phyloP scores from a whole-genome alignment of 2,113 vertebrate species.

The Trinectes maculatus region DNA sequence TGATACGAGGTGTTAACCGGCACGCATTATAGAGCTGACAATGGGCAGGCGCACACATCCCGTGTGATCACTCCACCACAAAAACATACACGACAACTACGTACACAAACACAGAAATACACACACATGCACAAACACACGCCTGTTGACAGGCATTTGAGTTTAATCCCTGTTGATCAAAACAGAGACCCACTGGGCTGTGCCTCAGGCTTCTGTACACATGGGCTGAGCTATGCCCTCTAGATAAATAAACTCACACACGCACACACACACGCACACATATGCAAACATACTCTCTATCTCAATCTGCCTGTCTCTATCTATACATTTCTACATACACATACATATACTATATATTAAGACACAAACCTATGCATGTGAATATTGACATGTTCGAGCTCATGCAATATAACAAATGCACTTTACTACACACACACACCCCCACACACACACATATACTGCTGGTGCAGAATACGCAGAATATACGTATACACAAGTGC shows the following conservation, averaged over 20 bases:
- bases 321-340: not conserved
- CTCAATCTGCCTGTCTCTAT: not conserved
- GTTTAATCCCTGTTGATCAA: conserved; percentile 31
- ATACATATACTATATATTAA: not conserved
- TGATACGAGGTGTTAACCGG: conserved; percentile 26
- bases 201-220: conserved; percentile 14
- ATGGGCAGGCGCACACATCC: conserved; percentile 9
- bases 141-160: conserved; percentile 34
- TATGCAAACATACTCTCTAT: not conserved
- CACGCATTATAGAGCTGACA: conserved; percentile 10
- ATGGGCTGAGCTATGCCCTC: conserved; percentile 6
- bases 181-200: not conserved
- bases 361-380: not conserved
- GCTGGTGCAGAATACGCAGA: no score
- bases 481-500: not conserved
- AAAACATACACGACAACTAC: not conserved
- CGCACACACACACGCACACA: not conserved
- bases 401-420: conserved; percentile 9
- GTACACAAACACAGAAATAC: not conserved
- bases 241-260: conserved; percentile 4
- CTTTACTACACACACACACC: not conserved
- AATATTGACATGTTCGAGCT: no score
- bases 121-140: not conserved
- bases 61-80: conserved; percentile 19
- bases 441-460: conserved; percentile 12